Evolutionary conservation across 2,888 invertebrate species (phyloP), one percentile per base, ranked within the genome.

Genomic region (Anthophora plumipes): DNA sequence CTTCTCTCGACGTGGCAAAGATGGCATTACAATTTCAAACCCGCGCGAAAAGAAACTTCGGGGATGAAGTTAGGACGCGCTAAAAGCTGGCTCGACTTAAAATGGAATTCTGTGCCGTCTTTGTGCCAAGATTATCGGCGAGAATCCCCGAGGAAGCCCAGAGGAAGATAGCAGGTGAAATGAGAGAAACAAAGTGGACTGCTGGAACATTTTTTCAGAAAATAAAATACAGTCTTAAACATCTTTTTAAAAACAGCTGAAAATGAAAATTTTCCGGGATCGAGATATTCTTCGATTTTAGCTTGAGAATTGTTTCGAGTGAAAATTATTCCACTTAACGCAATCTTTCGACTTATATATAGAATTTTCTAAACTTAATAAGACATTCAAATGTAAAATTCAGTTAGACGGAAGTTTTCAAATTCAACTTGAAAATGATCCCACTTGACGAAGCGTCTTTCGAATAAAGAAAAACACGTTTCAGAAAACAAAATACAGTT

Each of bases 11-110:
- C 12, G 22, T 54, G 22, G 6, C 39, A 22, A n/a, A 25, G n/a
- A n/a, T 5, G 66, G 39, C 50, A 50, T 64, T 76, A 50, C 43
- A 71, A 57, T 50, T 71, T 37, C 41, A 55, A 50, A 59, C 64
- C 7, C n/a, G 31, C 67, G 25, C 54, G 50, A 41, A 71, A 31
- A 54, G 41, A 63, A 63, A 71, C 48, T 61, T 50, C 20, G 14
- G 1, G 46, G 31, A 57, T 31, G 9, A 76, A 57, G 74, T 67
- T 74, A 22, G 17, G 43, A 17, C 39, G 67, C 12, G 73, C n/a
- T 39, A 48, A 39, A 39, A 46, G 57, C 25, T 4, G 31, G 5
- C 22, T 25, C 6, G 11, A n/a, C 37, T 52, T 12, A 7, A 37
- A 64, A 71, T 22, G 50, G 37, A 71, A 71, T 57, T 76, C 59